Evolutionary conservation across 2,797 vertebrate species (phyloP).

Genomic region (Dryobates pubescens): DNA sequence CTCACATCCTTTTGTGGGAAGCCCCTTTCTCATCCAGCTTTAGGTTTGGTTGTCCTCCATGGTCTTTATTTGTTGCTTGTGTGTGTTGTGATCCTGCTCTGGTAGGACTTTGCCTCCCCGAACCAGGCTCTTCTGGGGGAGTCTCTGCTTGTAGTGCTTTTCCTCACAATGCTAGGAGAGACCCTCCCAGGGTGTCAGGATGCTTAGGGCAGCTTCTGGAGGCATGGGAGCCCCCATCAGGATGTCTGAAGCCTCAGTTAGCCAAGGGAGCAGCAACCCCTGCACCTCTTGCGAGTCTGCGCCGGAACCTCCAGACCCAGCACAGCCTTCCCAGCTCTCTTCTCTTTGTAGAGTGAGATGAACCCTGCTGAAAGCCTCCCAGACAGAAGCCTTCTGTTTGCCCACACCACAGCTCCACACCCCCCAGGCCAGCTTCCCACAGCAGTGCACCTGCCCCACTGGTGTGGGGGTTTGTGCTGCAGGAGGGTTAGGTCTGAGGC

Average conservation of each 20-base stretch:
- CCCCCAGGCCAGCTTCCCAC: background rate
- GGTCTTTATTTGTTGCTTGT: background rate
- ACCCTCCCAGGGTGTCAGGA: conserved; percentile 29
- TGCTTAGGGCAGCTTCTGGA: conserved; percentile 10
- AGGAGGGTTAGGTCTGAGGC: conserved; percentile 37
- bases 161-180: conserved; percentile 25
- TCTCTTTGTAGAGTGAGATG: conserved; percentile 38
- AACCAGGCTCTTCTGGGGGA: background rate
- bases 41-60: conserved; percentile 18
- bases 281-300: background rate
- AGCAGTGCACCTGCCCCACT: background rate
- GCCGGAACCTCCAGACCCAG: background rate
- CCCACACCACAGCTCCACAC: background rate
- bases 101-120: background rate
- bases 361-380: background rate
- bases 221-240: background rate
- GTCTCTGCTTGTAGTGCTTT: background rate
- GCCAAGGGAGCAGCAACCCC: background rate
- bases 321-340: conserved; percentile 21
- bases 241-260: background rate
- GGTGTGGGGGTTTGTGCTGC: conserved; percentile 25
- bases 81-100: background rate
- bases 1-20: conserved; percentile 14
- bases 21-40: conserved; percentile 5
- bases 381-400: background rate